Evolutionary conservation across 2,797 vertebrate genomes (phyloP).

Genomic region (Sternotherus odoratus): DNA sequence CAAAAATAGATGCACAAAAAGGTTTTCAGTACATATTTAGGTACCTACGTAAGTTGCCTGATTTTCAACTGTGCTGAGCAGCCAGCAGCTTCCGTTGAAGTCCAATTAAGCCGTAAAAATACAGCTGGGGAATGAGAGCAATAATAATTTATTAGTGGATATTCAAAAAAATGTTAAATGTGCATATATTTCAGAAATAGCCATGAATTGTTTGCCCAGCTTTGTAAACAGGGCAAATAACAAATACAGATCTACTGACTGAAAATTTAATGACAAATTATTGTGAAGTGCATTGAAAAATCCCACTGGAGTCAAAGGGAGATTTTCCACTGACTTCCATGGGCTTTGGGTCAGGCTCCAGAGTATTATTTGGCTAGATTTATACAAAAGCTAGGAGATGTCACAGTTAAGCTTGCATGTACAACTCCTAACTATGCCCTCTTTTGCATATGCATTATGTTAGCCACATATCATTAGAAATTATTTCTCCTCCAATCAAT

Average conservation of each 20-base stretch:
- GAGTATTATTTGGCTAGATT: background rate
- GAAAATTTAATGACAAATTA: background rate
- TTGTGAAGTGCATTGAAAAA: background rate
- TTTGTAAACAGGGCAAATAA: background rate
- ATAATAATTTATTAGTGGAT: background rate
- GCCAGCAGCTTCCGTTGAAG: background rate
- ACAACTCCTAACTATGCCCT: background rate
- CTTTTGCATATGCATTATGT: background rate
- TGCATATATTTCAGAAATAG: background rate
- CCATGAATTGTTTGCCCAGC: background rate
- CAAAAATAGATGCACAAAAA: background rate
- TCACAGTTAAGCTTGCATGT: background rate
- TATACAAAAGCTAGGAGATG: constrained; percentile 6
- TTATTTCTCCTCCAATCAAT: constrained; percentile 2
- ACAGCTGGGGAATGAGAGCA: background rate
- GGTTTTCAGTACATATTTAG: background rate
- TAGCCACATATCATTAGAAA: background rate
- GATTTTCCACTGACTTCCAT: background rate
- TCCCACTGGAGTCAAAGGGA: background rate
- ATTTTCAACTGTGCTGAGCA: background rate
- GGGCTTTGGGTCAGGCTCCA: background rate
- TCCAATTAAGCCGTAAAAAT: background rate
- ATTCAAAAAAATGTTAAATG: background rate
- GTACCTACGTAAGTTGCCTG: background rate
- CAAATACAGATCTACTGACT: background rate